phyloP scores from a whole-genome alignment of 2,888 invertebrate genomes.

The Linyphia triangularis region DNA sequence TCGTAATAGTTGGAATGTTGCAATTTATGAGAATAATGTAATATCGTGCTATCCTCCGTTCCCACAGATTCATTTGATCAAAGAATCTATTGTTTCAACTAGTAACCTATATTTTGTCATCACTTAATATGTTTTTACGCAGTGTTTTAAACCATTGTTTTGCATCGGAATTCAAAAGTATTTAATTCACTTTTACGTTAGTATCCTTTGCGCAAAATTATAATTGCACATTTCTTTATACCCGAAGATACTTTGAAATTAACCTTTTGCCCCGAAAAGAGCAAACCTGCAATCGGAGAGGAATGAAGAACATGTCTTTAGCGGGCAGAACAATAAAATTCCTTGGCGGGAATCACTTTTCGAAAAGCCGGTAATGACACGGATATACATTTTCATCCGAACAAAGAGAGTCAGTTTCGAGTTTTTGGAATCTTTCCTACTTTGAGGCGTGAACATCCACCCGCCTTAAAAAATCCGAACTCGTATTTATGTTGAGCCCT shows the following conservation, averaged over 20 bases:
- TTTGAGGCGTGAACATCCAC: conserved; percentile 28
- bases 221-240: conserved; percentile 9
- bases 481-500: too few species aligned
- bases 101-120: not conserved
- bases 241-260: conserved; percentile 34
- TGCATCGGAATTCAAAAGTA: not conserved
- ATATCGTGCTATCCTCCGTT: too few species aligned
- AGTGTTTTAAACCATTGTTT: not conserved
- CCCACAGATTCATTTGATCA: not conserved
- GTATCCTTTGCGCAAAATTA: not conserved
- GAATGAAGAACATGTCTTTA: conserved; percentile 11
- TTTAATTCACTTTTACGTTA: not conserved
- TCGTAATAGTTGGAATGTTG: too few species aligned
- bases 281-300: conserved; percentile 35
- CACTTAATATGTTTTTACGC: not conserved
- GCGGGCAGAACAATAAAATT: conserved; percentile 55
- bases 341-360: conserved; percentile 35
- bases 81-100: not conserved
- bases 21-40: too few species aligned
- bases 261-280: not conserved
- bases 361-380: conserved; percentile 37
- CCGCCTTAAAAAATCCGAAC: not conserved
- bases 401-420: conserved; percentile 35
- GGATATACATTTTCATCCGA: not conserved
- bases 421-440: conserved; percentile 7